phyloP scores from a whole-genome alignment of 2,113 vertebrate genomes.

The Argyrosomus japonicus region DNA sequence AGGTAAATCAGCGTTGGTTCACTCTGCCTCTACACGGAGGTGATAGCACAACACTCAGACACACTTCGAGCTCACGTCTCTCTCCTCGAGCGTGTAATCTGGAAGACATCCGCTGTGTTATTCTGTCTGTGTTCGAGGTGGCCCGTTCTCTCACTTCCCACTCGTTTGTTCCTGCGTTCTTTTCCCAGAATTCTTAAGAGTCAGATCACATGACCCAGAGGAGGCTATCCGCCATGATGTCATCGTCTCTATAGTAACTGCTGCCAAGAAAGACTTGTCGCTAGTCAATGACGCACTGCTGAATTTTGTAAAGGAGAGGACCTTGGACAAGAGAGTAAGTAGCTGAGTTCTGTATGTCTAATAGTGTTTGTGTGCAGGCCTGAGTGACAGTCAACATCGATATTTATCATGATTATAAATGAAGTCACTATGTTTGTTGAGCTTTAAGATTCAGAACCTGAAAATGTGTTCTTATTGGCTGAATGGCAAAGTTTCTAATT shows the following conservation, averaged over 20 bases:
- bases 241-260: slow-evolving; percentile 99
- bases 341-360: not conserved
- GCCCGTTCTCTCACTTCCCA: not conserved
- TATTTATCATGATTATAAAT: too few relatives aligned
- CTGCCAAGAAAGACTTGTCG: slow-evolving; percentile 97
- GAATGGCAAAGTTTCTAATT: not conserved
- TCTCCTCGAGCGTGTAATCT: not conserved
- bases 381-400: not conserved
- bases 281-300: slow-evolving; percentile 97
- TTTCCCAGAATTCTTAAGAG: slow-evolving; percentile 93
- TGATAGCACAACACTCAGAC: not conserved
- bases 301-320: slow-evolving; percentile 97
- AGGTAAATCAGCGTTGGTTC: slow-evolving; percentile 59
- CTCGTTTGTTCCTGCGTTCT: slow-evolving; percentile 27
- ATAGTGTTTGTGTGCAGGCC: not conserved
- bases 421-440: too few relatives aligned
- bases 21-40: not conserved
- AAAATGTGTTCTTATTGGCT: too few relatives aligned
- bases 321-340: slow-evolving; percentile 95
- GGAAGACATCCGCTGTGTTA: not conserved
- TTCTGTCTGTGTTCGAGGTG: not conserved
- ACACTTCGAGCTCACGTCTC: not conserved
- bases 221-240: slow-evolving; percentile 99
- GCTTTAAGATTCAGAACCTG: too few relatives aligned
- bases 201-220: slow-evolving; percentile 97